Percentiles rank a stretch among this genome's conserved stretches.
phyloP scores from a whole-genome alignment of 2,888 invertebrate species.

The Drosophila gaucha region DNA sequence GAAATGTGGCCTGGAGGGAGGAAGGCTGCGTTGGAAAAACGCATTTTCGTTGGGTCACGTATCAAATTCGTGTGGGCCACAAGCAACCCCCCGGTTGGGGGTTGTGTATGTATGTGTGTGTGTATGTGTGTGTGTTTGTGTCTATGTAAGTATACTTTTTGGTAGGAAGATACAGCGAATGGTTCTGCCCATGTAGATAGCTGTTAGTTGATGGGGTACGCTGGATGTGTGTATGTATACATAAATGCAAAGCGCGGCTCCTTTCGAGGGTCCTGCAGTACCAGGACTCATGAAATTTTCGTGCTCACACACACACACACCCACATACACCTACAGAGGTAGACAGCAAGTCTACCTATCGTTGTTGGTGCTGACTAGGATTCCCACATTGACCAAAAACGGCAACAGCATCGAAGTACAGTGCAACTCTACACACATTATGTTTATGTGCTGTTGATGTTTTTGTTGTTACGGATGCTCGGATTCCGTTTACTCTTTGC shows the following conservation, averaged over 20 bases:
- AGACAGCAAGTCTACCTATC: slow-evolving; percentile 76
- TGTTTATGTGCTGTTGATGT: slow-evolving; percentile 44
- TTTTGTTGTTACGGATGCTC: slow-evolving; percentile 62
- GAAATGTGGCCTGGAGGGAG: slow-evolving; percentile 20
- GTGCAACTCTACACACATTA: slow-evolving; percentile 72
- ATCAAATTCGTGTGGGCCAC: slow-evolving; percentile 66
- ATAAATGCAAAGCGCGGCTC: slow-evolving; percentile 78
- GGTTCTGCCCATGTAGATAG: slow-evolving; percentile 48
- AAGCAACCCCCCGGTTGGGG: slow-evolving; percentile 47
- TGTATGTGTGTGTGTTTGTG: slow-evolving; percentile 4
- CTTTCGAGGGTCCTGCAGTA: slow-evolving; percentile 60
- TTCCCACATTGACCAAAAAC: slow-evolving; percentile 71
- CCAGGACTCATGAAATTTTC: slow-evolving; percentile 69
- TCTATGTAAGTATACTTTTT: slow-evolving; percentile 29
- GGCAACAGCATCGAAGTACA: slow-evolving; percentile 63
- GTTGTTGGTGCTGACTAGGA: slow-evolving; percentile 39
- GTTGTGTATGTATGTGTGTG: slow-evolving; percentile 25
- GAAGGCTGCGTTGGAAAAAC: slow-evolving; percentile 55
- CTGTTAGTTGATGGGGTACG: slow-evolving; percentile 30
- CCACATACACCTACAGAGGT: slow-evolving; percentile 52
- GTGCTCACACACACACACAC: slow-evolving; percentile 42
- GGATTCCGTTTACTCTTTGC: slow-evolving; percentile 69
- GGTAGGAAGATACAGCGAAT: slow-evolving; percentile 43
- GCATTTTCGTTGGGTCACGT: slow-evolving; percentile 79
- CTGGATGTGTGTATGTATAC: slow-evolving; percentile 73